A percentile compares a stretch with the other conserved stretches of the same genome.
Evolutionary conservation across 2,113 vertebrate species (phyloP).

Genomic region (Onychostruthus taczanowskii): DNA sequence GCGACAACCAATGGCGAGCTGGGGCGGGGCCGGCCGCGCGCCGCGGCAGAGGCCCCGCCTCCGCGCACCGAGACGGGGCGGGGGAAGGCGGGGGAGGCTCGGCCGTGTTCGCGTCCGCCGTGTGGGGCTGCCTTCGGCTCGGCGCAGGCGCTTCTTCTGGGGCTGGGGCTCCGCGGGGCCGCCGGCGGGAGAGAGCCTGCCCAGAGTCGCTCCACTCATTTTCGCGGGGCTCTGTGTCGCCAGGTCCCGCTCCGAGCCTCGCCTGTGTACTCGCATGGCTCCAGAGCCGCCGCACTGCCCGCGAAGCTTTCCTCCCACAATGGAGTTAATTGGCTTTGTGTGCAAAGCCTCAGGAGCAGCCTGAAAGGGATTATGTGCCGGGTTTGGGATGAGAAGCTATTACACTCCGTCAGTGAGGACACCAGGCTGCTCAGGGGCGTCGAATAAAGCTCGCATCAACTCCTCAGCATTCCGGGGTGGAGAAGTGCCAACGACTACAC

Average conservation of each 20-base stretch:
- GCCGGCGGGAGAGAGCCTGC: accelerated
- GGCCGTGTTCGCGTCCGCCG: accelerated
- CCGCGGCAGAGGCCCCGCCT: not conserved
- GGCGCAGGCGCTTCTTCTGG: too few relatives aligned
- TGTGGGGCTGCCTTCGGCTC: accelerated
- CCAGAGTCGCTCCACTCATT: too few relatives aligned
- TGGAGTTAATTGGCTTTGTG: not conserved
- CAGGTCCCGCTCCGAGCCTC: not conserved
- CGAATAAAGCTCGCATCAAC: accelerated
- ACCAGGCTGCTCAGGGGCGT: not conserved
- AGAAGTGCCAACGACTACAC: not conserved
- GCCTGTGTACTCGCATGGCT: accelerated
- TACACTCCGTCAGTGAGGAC: accelerated
- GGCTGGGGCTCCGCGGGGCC: accelerated
- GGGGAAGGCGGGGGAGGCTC: accelerated
- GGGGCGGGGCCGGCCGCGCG: not conserved
- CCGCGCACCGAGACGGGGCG: not conserved
- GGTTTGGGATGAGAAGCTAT: not conserved
- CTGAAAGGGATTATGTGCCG: not conserved
- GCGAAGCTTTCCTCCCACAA: not conserved
- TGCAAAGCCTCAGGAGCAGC: not conserved
- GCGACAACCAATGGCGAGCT: slow-evolving; percentile 42
- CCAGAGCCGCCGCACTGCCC: accelerated
- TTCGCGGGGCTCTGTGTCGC: not conserved
- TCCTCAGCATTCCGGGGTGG: accelerated